phyloP scores from a whole-genome alignment of 1,140 invertebrate genomes.

The Dolichoris vasculosae region DNA sequence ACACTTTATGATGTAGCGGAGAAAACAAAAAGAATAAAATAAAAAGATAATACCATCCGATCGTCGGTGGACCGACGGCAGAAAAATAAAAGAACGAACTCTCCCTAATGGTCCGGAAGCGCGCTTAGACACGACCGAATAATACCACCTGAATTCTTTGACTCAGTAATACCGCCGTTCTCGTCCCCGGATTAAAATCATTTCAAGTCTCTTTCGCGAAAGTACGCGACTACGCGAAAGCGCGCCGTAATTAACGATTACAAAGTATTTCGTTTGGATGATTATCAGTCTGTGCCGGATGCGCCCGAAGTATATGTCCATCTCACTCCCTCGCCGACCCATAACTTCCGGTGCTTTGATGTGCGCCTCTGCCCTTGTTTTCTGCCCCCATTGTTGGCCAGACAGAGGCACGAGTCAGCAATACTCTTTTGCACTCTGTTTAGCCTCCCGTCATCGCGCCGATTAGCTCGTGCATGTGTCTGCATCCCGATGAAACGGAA shows the following conservation, averaged over 20 bases:
- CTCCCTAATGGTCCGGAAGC: conserved; percentile 46
- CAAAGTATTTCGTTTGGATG: conserved; percentile 48
- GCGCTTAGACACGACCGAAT: background rate
- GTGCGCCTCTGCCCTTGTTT: conserved; percentile 56
- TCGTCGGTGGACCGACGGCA: background rate
- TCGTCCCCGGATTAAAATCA: conserved; percentile 23
- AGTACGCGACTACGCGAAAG: background rate
- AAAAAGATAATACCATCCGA: conserved; percentile 5
- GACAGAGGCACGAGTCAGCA: background rate
- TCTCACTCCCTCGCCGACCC: conserved; percentile 1
- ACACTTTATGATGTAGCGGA: too few relatives aligned
- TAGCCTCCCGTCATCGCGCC: background rate
- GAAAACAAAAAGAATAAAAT: background rate
- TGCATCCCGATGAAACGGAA: conserved; percentile 4
- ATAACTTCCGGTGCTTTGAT: conserved; percentile 59
- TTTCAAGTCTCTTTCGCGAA: background rate
- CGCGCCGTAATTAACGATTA: conserved; percentile 52
- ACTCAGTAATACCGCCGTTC: background rate
- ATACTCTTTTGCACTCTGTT: background rate
- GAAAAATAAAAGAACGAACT: background rate
- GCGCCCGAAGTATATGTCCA: background rate
- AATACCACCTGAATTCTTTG: conserved; percentile 48
- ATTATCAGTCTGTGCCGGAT: conserved; percentile 52
- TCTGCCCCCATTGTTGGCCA: conserved; percentile 57
- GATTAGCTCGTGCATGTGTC: background rate